Evolutionary conservation across 2,888 invertebrate genomes (phyloP).

Genomic region (Allophyes oxyacanthae): DNA sequence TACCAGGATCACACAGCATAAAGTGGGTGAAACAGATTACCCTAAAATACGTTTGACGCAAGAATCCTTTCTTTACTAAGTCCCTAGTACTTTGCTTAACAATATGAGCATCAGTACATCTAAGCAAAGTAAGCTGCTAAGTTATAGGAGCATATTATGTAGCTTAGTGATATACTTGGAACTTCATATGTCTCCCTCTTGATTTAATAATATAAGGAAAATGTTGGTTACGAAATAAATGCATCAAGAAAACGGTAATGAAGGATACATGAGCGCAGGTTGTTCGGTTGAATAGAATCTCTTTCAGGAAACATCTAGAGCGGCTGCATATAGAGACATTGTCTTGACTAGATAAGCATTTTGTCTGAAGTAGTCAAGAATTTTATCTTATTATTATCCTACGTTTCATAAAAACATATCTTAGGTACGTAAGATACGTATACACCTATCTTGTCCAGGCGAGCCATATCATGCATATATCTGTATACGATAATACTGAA

Average conservation of each 20-base stretch:
- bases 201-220: conserved; percentile 1
- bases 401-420: too few relatives aligned
- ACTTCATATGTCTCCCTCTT: background rate
- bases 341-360: too few relatives aligned
- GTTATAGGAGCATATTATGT: conserved; percentile 1
- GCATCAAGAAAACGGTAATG: background rate
- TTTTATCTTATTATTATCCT: too few relatives aligned
- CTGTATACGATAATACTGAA: too few relatives aligned
- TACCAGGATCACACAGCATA: conserved; percentile 17
- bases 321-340: too few relatives aligned
- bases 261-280: too few relatives aligned
- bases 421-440: too few relatives aligned
- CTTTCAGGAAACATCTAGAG: too few relatives aligned
- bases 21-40: conserved; percentile 6
- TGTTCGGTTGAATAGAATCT: too few relatives aligned
- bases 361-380: too few relatives aligned
- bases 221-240: background rate
- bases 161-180: background rate
- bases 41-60: background rate
- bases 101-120: conserved; percentile 18
- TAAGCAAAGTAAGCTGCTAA: conserved; percentile 4
- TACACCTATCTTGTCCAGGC: too few relatives aligned
- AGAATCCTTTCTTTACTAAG: conserved; percentile 3
- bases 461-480: too few relatives aligned
- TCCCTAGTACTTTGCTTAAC: conserved; percentile 13